Conservation (phyloP, 2,888 invertebrate genomes). For the Latrodectus hesperus region DNA sequence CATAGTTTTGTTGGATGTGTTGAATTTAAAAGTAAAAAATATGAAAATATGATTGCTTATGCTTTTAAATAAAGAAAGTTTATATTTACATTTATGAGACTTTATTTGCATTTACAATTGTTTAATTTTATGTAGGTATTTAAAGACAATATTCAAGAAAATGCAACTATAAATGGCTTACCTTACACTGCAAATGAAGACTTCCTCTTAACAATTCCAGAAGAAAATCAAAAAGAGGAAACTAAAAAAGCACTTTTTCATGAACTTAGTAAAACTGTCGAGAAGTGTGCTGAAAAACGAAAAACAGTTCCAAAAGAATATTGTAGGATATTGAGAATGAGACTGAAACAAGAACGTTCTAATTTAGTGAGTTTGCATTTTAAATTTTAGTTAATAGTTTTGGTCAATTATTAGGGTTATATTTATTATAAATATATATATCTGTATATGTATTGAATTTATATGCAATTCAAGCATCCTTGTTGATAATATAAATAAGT, state of each 20-base stretch:
- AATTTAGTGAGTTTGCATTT: slow-evolving; percentile 9
- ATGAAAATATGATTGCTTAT: background rate
- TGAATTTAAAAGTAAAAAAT: background rate
- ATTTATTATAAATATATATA: too few species aligned
- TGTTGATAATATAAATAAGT: too few species aligned
- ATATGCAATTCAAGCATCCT: too few species aligned
- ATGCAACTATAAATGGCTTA: slow-evolving; percentile 20
- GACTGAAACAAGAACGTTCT: background rate
- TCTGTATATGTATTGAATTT: too few species aligned
- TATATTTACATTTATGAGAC: too few species aligned
- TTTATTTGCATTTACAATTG: too few species aligned
- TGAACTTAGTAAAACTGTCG: slow-evolving; percentile 6
- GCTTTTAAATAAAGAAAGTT: too few species aligned
- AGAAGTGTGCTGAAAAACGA: background rate
- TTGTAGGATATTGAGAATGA: background rate
- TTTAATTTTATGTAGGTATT: slow-evolving; percentile 3
- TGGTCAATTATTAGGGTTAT: too few species aligned
- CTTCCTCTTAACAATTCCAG: background rate
- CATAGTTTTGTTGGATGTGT: background rate
- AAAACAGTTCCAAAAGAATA: background rate
- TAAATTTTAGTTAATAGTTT: too few species aligned
- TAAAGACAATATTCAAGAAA: slow-evolving; percentile 15
- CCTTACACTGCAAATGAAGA: slow-evolving; percentile 1
- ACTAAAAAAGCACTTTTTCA: slow-evolving; percentile 16
- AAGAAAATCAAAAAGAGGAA: background rate